A percentile compares a stretch with the other conserved stretches of the same genome.
Evolutionary conservation across 2,113 vertebrate genomes (phyloP).

Genomic region (Melanocharis versteri): DNA sequence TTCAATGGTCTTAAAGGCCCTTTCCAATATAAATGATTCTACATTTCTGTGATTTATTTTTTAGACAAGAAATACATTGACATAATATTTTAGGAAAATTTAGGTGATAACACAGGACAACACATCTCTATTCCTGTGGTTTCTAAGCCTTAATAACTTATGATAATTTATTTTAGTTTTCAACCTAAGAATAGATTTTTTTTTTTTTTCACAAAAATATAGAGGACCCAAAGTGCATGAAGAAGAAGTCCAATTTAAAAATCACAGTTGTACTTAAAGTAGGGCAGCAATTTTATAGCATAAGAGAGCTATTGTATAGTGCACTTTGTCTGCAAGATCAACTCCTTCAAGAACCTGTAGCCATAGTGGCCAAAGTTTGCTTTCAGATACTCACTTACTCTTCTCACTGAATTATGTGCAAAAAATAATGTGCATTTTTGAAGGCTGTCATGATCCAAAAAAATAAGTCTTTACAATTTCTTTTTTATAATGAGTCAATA

Average conservation of each 20-base stretch:
- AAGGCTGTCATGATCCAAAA: background rate
- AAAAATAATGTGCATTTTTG: background rate
- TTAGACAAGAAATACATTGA: background rate
- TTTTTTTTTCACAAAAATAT: background rate
- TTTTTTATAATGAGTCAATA: background rate
- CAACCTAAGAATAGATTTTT: background rate
- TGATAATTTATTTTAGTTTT: slow-evolving; percentile 4
- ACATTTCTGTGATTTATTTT: background rate
- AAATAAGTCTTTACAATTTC: background rate
- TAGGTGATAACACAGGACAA: background rate
- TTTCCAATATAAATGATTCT: background rate
- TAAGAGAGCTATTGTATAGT: background rate
- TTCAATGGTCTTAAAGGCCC: background rate
- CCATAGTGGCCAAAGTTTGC: background rate
- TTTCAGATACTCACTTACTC: background rate
- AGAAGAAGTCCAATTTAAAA: background rate
- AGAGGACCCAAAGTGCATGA: background rate
- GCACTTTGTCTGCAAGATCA: background rate
- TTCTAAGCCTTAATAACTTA: background rate
- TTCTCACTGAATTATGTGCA: background rate
- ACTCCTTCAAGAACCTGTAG: background rate
- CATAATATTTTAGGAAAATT: background rate
- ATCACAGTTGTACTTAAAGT: background rate
- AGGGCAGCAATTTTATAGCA: background rate
- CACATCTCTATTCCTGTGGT: background rate